phyloP scores from a whole-genome alignment of 2,113 vertebrate species.

The Equus quagga region DNA sequence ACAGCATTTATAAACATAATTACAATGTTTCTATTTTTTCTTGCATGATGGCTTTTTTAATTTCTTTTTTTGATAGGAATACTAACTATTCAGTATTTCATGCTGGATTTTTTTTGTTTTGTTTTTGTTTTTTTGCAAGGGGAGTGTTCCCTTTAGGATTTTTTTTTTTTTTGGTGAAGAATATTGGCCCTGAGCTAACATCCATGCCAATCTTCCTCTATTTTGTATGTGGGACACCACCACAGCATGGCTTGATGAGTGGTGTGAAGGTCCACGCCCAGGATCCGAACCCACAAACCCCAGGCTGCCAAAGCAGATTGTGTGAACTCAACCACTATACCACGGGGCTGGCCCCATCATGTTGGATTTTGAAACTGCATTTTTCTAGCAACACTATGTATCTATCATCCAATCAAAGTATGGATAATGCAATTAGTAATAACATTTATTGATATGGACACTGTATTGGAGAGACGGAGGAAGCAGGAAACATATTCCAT shows the following conservation, averaged over 20 bases:
- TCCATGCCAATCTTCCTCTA: too few species aligned
- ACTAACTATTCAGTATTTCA: background rate
- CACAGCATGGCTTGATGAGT: too few species aligned
- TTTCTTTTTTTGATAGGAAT: background rate
- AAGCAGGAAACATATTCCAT: background rate
- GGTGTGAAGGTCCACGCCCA: too few species aligned
- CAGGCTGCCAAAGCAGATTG: too few species aligned
- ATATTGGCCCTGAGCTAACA: too few species aligned
- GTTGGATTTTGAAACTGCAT: background rate
- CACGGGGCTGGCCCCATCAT: too few species aligned
- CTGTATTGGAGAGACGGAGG: background rate
- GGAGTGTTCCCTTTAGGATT: too few species aligned
- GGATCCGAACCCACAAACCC: too few species aligned
- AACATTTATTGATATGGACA: background rate
- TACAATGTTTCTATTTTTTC: constrained; percentile 43
- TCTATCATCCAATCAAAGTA: background rate
- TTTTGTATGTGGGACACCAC: too few species aligned
- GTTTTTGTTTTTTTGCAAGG: too few species aligned
- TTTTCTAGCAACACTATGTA: background rate
- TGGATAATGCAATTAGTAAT: background rate
- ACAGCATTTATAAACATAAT: constrained; percentile 37
- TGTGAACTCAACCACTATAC: too few species aligned
- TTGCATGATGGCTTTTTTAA: constrained; percentile 60
- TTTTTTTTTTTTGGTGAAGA: too few species aligned
- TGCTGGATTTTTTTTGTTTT: background rate